Evolutionary conservation across 2,113 vertebrate species (phyloP).

Genomic region (Isichthys henryi): DNA sequence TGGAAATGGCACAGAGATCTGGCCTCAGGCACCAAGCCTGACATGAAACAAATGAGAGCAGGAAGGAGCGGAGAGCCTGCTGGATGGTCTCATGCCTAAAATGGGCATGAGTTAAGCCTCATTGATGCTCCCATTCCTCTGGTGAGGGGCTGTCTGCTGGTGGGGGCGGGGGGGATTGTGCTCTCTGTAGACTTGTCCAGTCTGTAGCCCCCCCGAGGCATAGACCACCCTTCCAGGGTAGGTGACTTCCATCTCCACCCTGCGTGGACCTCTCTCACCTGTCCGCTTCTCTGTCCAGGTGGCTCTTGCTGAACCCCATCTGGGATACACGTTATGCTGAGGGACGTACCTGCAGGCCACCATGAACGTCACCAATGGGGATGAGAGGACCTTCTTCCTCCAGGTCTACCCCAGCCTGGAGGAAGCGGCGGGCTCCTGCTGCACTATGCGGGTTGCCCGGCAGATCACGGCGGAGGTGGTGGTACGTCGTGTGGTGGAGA

Average conservation of each 20-base stretch:
- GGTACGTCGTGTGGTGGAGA: constrained; percentile 59
- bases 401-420: constrained; percentile 72
- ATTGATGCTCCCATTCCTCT: background rate
- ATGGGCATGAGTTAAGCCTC: background rate
- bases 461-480: constrained; percentile 63
- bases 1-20: background rate
- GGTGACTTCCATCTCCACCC: background rate
- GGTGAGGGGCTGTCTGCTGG: background rate
- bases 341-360: constrained; percentile 50
- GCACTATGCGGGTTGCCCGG: constrained; percentile 64
- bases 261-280: background rate
- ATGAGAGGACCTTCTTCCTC: constrained; percentile 55
- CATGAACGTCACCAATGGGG: constrained; percentile 73
- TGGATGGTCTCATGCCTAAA: background rate
- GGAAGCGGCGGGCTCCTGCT: constrained; percentile 53
- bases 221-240: background rate
- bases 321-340: constrained; percentile 65
- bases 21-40: background rate
- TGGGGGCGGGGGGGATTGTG: background rate
- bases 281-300: constrained; percentile 39
- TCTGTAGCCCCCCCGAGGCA: background rate
- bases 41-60: background rate
- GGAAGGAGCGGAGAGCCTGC: background rate
- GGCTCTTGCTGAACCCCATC: constrained; percentile 34
- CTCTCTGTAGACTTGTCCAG: background rate